phyloP scores from a whole-genome alignment of 2,113 vertebrate species.

The Amphilophus citrinellus region DNA sequence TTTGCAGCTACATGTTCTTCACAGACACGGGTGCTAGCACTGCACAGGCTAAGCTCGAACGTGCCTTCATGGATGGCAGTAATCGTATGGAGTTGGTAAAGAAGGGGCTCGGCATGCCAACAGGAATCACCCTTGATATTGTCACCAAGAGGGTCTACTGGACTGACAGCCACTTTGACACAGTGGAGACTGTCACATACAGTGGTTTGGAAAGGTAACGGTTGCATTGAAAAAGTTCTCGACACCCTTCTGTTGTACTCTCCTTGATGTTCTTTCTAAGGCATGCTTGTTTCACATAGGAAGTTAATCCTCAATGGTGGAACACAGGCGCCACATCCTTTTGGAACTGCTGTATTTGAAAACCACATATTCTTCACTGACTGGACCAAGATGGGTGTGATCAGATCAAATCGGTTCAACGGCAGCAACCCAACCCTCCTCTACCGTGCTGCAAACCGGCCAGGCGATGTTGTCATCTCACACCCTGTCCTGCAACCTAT shows the following conservation, averaged over 20 bases:
- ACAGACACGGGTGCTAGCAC: slow-evolving; percentile 67
- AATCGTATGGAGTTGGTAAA: slow-evolving; percentile 77
- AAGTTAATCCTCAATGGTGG: slow-evolving; percentile 69
- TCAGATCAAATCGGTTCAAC: slow-evolving; percentile 76
- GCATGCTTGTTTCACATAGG: slow-evolving; percentile 26
- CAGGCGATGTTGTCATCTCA: slow-evolving; percentile 70
- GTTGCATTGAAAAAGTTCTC: neutral
- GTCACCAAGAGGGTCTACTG: slow-evolving; percentile 80
- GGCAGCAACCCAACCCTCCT: slow-evolving; percentile 69
- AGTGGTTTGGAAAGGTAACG: slow-evolving; percentile 77
- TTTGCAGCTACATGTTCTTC: slow-evolving; percentile 83
- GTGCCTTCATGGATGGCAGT: slow-evolving; percentile 83
- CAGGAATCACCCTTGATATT: slow-evolving; percentile 77
- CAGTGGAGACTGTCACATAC: slow-evolving; percentile 81
- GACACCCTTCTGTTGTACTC: neutral
- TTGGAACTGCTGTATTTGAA: slow-evolving; percentile 78
- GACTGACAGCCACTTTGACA: slow-evolving; percentile 82
- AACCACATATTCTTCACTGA: slow-evolving; percentile 81
- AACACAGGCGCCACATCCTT: slow-evolving; percentile 75
- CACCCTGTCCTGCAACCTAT: slow-evolving; percentile 72
- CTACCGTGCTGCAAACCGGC: slow-evolving; percentile 65
- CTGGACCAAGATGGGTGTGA: slow-evolving; percentile 80
- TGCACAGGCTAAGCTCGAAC: slow-evolving; percentile 74
- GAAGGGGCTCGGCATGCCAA: slow-evolving; percentile 72
- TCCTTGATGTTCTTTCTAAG: neutral